Base-by-base conservation (phyloP, 2,888 invertebrate species). In the Agrotis exclamationis region DNA sequence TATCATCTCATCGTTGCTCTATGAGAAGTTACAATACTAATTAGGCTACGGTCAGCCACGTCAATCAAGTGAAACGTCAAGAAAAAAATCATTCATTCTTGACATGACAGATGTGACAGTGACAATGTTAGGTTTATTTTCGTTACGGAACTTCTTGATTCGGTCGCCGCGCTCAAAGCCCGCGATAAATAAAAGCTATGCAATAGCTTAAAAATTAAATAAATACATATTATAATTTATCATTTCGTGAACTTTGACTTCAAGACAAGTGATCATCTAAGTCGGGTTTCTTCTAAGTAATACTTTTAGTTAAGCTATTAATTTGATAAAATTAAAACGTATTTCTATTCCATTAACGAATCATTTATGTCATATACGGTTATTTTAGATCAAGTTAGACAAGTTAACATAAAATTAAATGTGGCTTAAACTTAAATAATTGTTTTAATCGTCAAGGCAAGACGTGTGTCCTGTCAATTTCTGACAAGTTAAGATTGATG, bases 401-500 rank as follows among this genome's bases (percentile, higher is more conserved):
- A 13, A 45, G 20, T 56, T 22, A 24, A 56, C 18, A 33, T 39
- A 53, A n/a, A n/a, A n/a, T n/a, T n/a, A n/a, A 72, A 33, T 57
- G 56, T 2, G 13, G 44, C 3, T 24, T 20, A 51, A 63, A n/a
- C n/a, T n/a, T n/a, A n/a, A n/a, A n/a, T 53, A 76, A 58, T 58
- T 47, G 58, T 53, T 56, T 58, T 16, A 50, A 62, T 47, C 24
- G 20, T 68, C 62, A 20, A 63, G n/a, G 20, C 18, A 18, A 50
- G n/a, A n/a, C 47, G 65, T 33, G 14, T 59, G 47, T 9, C 9
- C 22, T 60, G 56, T 72, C 65, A 74, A 62, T 85, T 80, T 63
- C 73, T 83, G 86, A 86, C 86, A 80, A 81, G 73, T 72, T 80
- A 68, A 78, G 82, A 88, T 84, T 82, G 78, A 85, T 83, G 50